Evolutionary conservation across 2,113 vertebrate genomes (phyloP), one percentile per base, ranked within the genome.

Genomic region (Brachyhypopomus gauderio): DNA sequence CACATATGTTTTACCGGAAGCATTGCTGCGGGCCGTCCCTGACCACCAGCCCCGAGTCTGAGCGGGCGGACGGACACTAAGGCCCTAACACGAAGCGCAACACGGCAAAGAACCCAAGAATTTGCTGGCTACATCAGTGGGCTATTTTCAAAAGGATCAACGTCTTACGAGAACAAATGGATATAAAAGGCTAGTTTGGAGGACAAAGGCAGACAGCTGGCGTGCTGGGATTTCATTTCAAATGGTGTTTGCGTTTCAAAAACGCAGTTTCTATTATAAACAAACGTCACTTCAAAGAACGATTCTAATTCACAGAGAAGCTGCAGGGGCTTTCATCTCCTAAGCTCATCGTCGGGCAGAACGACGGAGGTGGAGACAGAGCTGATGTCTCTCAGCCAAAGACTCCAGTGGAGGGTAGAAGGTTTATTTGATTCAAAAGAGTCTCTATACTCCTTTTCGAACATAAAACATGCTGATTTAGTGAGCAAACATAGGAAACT

Each of bases 231-330:
- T 80, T 90, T 87, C 83, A 85, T 86, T 86, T 83, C 83, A 85
- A 89, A 89, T 86, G 77, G 85, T 72, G 75, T 34, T 3, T 86
- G 85, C 77, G 80, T 86, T 86, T 83, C 14, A 6, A 74, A 78
- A 71, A 70, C 27, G 71, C 72, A 62, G 59, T 83, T 74, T 77
- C 83, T 83, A 84, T 88, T 88, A 87, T 87, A 90, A 90, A 90
- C 86, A 89, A 91, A 90, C 89, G 89, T 78, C 75, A 1, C 86
- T 79, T 90, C 88, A 87, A 88, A 91, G 83, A 88, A 19, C 25
- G 77, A 84, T 73, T 85, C 67, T 83, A 84, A 90, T 87, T 90
- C 83, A 90, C 90, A 92, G 88, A 56, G 62, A 59, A 63, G 70
- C 67, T 73, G 83, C 60, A 77, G 79, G 30, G 75, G 75, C 88